Base-by-base conservation (phyloP, 2,888 invertebrate genomes). In the Pollenia labialis region DNA sequence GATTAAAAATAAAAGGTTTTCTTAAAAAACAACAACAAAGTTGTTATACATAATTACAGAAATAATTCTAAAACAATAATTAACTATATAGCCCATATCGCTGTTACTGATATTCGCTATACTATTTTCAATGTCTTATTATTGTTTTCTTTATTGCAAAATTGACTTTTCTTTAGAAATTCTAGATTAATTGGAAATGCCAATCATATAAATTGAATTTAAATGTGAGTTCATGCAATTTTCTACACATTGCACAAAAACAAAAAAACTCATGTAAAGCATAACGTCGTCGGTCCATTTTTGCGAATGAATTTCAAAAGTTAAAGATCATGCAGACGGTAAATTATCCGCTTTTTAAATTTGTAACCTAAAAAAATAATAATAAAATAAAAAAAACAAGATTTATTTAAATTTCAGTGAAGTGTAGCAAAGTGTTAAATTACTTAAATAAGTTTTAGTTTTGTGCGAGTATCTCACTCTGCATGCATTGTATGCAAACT, bases 391-490 rank as follows among this genome's bases (percentile, higher is more conserved):
- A 14, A 32, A 11, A 50, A 12, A 23, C n/a, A 82, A 60, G 68
- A 84, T 87, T 81, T 72, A 84, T 84, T 87, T 18, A 87, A 87
- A 76, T 84, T 44, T 64, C 77, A 81, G 54, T 87, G 72, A 74
- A 77, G 84, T 81, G 87, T 77, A 84, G 69, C 77, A 81, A 77
- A 84, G 81, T 84, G 81, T 87, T 77, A 87, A 87, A 87, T 87
- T 87, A 84, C 84, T 81, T 74, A 18, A 77, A 76, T 42, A 81
- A 81, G 46, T 72, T 75, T 83, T 76, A 44, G 18, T 80, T 50
- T 58, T 18, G 4, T 18, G 16, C 1, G 44, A 42, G 23, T 32
- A 58, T 68, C 12, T 58, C n/a, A n/a, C 23, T 32, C 32, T 32
- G 48, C 58, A 23, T 50, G 18, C 40, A 58, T 42, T 32, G 11